Base-by-base conservation (phyloP, 2,888 invertebrate species). In the Proisotoma minuta region DNA sequence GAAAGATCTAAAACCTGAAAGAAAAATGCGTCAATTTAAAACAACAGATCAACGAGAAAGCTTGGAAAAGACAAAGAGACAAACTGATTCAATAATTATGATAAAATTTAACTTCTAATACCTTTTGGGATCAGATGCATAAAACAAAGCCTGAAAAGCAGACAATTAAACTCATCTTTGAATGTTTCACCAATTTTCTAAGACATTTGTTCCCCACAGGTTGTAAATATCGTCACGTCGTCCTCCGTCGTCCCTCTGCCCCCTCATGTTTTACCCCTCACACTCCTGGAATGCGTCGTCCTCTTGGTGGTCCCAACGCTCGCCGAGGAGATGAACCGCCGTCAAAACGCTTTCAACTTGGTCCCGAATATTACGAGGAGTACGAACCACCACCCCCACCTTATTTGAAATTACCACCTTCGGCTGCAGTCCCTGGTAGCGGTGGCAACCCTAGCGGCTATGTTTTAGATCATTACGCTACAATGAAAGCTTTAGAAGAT, bases 401-500 rank as follows among this genome's bases (percentile, higher is more conserved):
- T n/a, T 18, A 18, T 10, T 28, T 28, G 8, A n/a, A 52, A 18
- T n/a, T n/a, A n/a, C 10, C 18, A n/a, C 29, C 27, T 28, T 20
- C 65, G 12, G 40, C 65, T 29, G 57, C 63, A 5, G 60, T 48
- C n/a, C n/a, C 40, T 39, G n/a, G 63, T 61, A 15, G 53, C 62
- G 23, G 58, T 57, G 1, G 59, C 40, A 24, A 23, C 59, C n/a
- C n/a, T n/a, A n/a, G n/a, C n/a, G n/a, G n/a, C n/a, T n/a, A 10
- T 59, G 59, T 39, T n/a, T n/a, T n/a, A n/a, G n/a, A n/a, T 54
- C 28, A 57, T 23, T 52, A 59, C 1, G 65, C 62, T 39, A 62
- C 72, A 12, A 66, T 74, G 47, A 72, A 69, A 52, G 68, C 71
- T 71, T 75, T 84, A 39, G 83, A 86, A 75, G 87, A 87, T 74